Conservation (phyloP, 2,888 invertebrate species). For the Drosophila cyrtoloma region DNA sequence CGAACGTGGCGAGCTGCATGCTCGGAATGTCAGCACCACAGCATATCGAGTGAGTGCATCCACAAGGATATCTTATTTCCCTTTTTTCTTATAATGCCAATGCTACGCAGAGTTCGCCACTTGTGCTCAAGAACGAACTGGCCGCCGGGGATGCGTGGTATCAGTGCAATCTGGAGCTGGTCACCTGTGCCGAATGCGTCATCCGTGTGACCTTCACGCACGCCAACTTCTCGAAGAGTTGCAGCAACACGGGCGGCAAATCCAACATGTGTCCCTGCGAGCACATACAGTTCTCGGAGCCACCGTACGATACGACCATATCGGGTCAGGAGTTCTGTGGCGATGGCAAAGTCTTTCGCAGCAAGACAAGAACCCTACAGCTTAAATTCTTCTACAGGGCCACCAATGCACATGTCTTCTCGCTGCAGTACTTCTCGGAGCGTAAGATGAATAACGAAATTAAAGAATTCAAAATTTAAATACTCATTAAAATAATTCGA, state of each 20-base stretch:
- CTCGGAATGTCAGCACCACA: conserved; percentile 83
- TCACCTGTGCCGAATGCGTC: conserved; percentile 90
- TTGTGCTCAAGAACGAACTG: conserved; percentile 70
- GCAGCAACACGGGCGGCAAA: conserved; percentile 80
- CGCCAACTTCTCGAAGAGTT: conserved; percentile 84
- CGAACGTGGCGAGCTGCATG: conserved; percentile 85
- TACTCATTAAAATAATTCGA: not conserved
- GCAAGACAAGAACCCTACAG: conserved; percentile 87
- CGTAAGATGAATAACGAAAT: conserved; percentile 85
- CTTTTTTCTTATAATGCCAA: not conserved
- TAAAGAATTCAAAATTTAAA: not conserved
- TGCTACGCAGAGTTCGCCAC: conserved; percentile 54
- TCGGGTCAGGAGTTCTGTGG: conserved; percentile 88
- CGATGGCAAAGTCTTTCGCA: conserved; percentile 86
- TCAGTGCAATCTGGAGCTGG: conserved; percentile 88
- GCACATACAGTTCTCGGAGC: conserved; percentile 89
- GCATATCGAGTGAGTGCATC: conserved; percentile 82
- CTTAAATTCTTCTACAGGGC: conserved; percentile 87
- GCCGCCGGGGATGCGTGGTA: conserved; percentile 83
- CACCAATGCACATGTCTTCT: conserved; percentile 88
- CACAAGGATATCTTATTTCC: not conserved
- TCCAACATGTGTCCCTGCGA: conserved; percentile 86
- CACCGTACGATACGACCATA: conserved; percentile 88
- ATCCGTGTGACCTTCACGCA: conserved; percentile 84
- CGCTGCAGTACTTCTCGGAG: conserved; percentile 88